Conservation (phyloP, 2,113 vertebrate genomes). For the human (Homo sapiens) region DNA sequence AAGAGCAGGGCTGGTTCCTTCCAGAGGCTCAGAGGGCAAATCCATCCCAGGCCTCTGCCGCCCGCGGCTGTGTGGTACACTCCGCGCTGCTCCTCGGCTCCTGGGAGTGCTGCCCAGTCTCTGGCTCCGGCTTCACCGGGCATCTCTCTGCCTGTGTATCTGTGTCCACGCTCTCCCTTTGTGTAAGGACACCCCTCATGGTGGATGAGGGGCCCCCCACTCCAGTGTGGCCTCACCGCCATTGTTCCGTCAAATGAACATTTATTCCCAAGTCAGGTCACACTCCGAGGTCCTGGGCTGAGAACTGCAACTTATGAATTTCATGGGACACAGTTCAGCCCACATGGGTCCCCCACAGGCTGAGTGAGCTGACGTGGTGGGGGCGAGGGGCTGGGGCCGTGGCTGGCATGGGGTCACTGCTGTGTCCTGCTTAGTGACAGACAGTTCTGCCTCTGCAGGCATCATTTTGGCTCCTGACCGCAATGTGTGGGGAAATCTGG, state of each 20-base stretch:
- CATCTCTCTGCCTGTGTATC: not conserved
- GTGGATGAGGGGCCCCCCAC: not conserved
- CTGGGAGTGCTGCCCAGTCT: not conserved
- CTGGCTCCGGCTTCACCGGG: not conserved
- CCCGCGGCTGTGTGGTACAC: no score
- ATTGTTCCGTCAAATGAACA: no score
- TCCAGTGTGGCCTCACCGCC: not conserved
- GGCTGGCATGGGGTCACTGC: not conserved
- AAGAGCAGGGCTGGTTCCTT: not conserved
- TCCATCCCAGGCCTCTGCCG: not conserved
- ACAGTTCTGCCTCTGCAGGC: no score
- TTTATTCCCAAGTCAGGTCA: not conserved
- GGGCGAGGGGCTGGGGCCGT: not conserved
- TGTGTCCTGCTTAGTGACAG: not conserved
- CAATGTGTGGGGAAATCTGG: not conserved
- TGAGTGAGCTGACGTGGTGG: no score
- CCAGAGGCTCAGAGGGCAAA: not conserved
- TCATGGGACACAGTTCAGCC: not conserved
- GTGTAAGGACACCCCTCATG: no score
- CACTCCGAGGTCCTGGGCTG: not conserved
- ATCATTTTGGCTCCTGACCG: not conserved
- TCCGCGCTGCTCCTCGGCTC: accelerated
- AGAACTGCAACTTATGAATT: no score
- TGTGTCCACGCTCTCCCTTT: not conserved
- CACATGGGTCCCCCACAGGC: not conserved